A percentile compares a stretch with the other conserved stretches of the same genome.
These are phyloP conservation scores for Pteromalus puparum DNA, from an alignment of 1,140 invertebrate genomes.

Conservation along the genomic window DNA sequence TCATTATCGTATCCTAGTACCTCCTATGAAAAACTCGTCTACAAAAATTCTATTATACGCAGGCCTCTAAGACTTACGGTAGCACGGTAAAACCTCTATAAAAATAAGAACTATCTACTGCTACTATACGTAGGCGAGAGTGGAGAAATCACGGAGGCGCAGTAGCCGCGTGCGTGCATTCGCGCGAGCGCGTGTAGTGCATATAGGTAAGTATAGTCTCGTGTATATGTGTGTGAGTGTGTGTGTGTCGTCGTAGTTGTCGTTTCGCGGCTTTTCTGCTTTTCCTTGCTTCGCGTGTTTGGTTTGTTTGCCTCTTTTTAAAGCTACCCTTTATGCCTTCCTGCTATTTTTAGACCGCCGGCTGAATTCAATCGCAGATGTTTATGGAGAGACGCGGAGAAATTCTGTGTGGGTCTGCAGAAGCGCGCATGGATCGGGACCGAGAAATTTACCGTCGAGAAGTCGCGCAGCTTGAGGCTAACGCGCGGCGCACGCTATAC, in stretches of 20 bases:
- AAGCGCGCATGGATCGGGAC: not conserved
- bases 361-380: constrained; percentile 5
- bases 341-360: constrained; percentile 38
- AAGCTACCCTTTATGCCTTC: constrained; percentile 19
- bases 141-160: constrained; percentile 43
- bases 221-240: too few relatives aligned
- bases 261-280: constrained; percentile 9
- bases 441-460: not conserved
- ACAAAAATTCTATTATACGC: constrained; percentile 70
- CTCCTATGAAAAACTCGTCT: constrained; percentile 57
- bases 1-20: constrained; percentile 54
- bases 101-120: constrained; percentile 77
- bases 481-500: not conserved
- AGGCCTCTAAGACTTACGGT: constrained; percentile 76
- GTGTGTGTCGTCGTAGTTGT: not conserved
- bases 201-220: not conserved
- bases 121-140: constrained; percentile 52
- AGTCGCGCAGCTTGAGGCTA: not conserved
- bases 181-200: not conserved
- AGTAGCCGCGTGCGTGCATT: not conserved
- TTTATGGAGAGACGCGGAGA: constrained; percentile 21
- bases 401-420: not conserved
- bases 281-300: constrained; percentile 11
- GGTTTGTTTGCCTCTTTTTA: constrained; percentile 17
- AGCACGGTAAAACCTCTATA: constrained; percentile 76